Conservation (phyloP, 2,888 invertebrate species). For the Brachypterus glaber region DNA sequence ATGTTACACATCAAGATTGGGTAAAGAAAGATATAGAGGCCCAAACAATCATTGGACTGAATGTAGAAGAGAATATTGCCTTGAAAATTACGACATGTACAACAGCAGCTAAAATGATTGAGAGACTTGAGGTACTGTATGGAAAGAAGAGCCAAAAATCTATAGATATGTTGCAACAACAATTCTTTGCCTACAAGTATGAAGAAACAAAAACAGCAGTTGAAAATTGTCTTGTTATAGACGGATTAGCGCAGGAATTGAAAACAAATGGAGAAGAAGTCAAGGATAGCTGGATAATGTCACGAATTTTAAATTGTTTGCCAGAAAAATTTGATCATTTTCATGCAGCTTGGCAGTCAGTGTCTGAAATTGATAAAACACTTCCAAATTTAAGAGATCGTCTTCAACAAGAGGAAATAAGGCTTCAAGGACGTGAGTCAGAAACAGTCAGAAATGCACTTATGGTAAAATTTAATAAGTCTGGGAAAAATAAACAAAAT, state of each 20-base stretch:
- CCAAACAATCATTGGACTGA: constrained; percentile 24
- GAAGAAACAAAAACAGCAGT: neutral
- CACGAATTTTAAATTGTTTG: constrained; percentile 1
- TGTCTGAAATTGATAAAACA: too few species aligned
- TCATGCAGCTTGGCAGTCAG: neutral
- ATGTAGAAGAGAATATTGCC: too few species aligned
- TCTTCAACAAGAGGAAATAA: too few species aligned
- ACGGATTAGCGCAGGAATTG: too few species aligned
- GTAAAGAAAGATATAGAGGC: constrained; percentile 24
- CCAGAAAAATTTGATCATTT: neutral
- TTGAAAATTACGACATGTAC: constrained; percentile 23
- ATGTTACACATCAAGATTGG: constrained; percentile 15
- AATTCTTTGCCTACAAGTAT: neutral
- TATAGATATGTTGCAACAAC: too few species aligned
- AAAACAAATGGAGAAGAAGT: neutral
- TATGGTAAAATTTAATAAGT: neutral
- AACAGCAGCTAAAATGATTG: constrained; percentile 11
- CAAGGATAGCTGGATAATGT: neutral
- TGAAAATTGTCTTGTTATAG: neutral
- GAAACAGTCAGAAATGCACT: too few species aligned
- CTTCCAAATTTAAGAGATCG: too few species aligned
- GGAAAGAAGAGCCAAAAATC: too few species aligned
- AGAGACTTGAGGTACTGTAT: neutral
- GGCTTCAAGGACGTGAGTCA: too few species aligned
- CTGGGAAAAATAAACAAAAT: neutral